Conservation (phyloP, 2,888 invertebrate species). For the Crossocerus cetratus region DNA sequence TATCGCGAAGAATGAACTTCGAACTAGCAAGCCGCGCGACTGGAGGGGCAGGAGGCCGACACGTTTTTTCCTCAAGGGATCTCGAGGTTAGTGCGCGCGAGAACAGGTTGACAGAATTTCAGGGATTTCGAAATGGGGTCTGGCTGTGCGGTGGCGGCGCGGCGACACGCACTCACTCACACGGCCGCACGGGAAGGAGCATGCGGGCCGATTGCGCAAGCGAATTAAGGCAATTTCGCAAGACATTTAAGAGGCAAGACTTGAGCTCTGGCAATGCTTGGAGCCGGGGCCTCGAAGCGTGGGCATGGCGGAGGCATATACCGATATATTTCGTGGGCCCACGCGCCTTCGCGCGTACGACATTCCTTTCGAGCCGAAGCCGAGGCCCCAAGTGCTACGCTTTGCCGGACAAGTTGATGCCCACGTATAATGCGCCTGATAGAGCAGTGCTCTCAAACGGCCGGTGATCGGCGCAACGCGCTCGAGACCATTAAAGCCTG, state of each 20-base stretch:
- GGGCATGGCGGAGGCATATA: constrained; percentile 47
- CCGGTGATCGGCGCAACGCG: constrained; percentile 44
- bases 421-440: constrained; percentile 51
- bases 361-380: constrained; percentile 64
- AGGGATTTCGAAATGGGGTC: constrained; percentile 27
- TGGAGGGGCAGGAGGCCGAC: no score
- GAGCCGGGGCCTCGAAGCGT: constrained; percentile 40
- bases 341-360: constrained; percentile 49
- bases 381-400: constrained; percentile 32
- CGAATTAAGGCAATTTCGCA: constrained; percentile 43
- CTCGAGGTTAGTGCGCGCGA: neutral
- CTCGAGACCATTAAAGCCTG: constrained; percentile 21
- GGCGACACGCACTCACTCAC: constrained; percentile 16
- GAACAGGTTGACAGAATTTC: constrained; percentile 43
- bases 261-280: constrained; percentile 32
- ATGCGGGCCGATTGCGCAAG: constrained; percentile 40
- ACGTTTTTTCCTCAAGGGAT: no score
- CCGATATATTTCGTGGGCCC: constrained; percentile 60
- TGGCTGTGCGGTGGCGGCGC: constrained; percentile 7
- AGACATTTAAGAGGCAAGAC: constrained; percentile 42
- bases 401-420: constrained; percentile 62
- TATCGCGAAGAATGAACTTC: no score
- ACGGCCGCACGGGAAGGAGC: constrained; percentile 42
- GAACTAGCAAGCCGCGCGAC: no score
- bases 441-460: constrained; percentile 57